phyloP scores from a whole-genome alignment of 2,888 invertebrate genomes.

The Athalia circularis region DNA sequence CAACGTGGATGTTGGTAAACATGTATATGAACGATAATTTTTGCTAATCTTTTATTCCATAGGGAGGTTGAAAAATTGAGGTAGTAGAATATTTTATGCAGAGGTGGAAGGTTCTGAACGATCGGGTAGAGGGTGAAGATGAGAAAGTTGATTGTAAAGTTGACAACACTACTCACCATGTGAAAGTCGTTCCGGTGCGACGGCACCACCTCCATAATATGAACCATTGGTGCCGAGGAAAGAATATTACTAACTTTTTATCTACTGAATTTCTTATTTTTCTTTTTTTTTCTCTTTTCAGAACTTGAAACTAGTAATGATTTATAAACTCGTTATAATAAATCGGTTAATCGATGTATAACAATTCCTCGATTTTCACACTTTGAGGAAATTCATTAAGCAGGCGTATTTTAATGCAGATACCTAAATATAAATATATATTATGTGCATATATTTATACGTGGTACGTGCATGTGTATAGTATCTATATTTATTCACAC shows the following conservation, averaged over 20 bases:
- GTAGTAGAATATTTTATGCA: too few relatives aligned
- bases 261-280: conserved; percentile 2
- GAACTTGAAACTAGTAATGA: background rate
- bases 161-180: conserved; percentile 66
- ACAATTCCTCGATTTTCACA: conserved; percentile 16
- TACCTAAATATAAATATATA: conserved; percentile 1
- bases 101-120: too few relatives aligned
- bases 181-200: conserved; percentile 73
- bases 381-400: conserved; percentile 2
- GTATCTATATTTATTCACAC: conserved; percentile 16
- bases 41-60: too few relatives aligned
- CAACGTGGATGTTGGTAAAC: background rate
- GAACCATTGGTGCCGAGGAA: conserved; percentile 71
- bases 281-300: too few relatives aligned
- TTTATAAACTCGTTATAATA: background rate
- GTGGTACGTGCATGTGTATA: too few relatives aligned
- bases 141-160: background rate
- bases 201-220: conserved; percentile 72
- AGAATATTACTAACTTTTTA: conserved; percentile 33
- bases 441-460: background rate
- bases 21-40: background rate
- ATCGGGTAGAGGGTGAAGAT: background rate
- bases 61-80: too few relatives aligned
- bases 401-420: background rate
- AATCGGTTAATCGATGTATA: background rate